Base-by-base conservation (phyloP, 37 sponge, comb jelly and placozoan species). In the Geodia barretti region DNA sequence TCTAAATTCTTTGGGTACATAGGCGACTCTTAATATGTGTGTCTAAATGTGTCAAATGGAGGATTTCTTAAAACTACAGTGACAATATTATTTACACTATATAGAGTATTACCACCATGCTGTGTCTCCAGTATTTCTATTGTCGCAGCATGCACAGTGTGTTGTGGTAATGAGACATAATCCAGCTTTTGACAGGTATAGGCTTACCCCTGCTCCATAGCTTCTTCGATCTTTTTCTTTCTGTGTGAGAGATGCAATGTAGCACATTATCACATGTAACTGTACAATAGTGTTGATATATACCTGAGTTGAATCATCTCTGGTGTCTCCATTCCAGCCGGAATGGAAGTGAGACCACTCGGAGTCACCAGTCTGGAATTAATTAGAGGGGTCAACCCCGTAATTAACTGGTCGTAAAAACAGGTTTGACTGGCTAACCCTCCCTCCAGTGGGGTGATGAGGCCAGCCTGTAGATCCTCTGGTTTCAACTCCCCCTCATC, bases 251-350 rank as follows among this genome's bases (percentile, higher is more conserved):
- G 54, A 47, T n/a, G n/a, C n/a, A n/a, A n/a, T n/a, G n/a, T n/a
- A n/a, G n/a, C n/a, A n/a, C n/a, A n/a, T n/a, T n/a, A n/a, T n/a
- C n/a, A n/a, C n/a, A n/a, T n/a, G 39, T 28, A 7, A 76, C 19
- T 63, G 11, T 8, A 74, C 4, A 54, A 74, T 36, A 21, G 14
- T 35, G 37, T 28, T 23, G 20, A 23, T 23, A 64, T 64, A 19
- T 64, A 86, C 83, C 97, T 91, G 34, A 98, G 92, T 42, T 98
- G 95, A 34, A 98, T 96, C 85, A 93, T 89, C 29, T 93, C 99
- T 4, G 99, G 99, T 28, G 99, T 98, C 65, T 98, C 99, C 31
- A 98, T 72, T 30, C 99, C 99, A 77, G 92, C 97, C n/a, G 99
- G 93, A 0, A 98, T 93, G 36, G 99, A 94, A 5, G 92, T 96